Evolutionary conservation across 2,888 invertebrate species (phyloP), one percentile per base, ranked within the genome.

Genomic region (Pollenia angustigena): DNA sequence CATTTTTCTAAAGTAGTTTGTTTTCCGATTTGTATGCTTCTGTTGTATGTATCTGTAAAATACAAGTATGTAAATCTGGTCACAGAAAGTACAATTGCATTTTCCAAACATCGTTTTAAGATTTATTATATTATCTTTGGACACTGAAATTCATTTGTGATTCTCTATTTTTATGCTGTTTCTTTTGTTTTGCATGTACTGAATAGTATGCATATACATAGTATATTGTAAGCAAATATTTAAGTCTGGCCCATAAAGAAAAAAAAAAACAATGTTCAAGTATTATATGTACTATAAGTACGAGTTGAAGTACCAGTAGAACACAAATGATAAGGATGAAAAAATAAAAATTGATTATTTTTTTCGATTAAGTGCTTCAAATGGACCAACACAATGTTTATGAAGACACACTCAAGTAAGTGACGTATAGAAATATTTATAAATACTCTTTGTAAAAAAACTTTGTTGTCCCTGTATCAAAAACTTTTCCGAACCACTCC

Each of bases 61-160:
- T 54, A 16, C 8, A 54, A 8, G 62, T 54, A 56, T 68, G 52
- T 56, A 81, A 81, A 54, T 81, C 52, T 81, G 72, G 46, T n/a
- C 71, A 64, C 14, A 16, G 52, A 18, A 81, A 18, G 32, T n/a
- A 44, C 62, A 32, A 71, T 48, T 60, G 18, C 32, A 52, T 80
- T 64, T 81, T 64, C 46, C 1, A 71, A 62, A 60, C 50, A 69
- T 64, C 71, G 11, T 64, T 81, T 50, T 1, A 68, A 68, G 66
- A 81, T 81, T 81, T 81, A 74, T 74, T 66, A 40, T 42, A 66
- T 66, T 74, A 74, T 81, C 74, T 23, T 66, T 16, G 81, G 58
- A 58, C 48, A 74, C 2, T 74, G 42, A 58, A 23, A 58, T 44
- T 18, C 42, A 44, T 50, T 54, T 54, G 12, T 40, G 54, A 74